These are phyloP conservation scores for Sinocyclocheilus maitianheensis DNA, from an alignment of 2,113 vertebrate species.

Conservation along the genomic window DNA sequence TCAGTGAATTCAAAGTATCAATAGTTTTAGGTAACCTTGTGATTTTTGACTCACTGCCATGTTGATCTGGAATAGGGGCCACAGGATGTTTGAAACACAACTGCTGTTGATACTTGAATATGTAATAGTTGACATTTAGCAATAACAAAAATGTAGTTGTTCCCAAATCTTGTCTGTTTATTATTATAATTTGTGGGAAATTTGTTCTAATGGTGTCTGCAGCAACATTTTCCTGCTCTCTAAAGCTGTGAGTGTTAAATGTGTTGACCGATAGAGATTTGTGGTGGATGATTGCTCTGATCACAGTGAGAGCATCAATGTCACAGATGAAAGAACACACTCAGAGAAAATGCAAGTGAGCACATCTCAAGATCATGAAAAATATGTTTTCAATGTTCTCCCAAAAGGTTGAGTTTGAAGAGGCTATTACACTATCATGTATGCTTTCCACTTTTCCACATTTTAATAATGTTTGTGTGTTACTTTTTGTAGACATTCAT, in stretches of 20 bases:
- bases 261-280: conserved; percentile 13
- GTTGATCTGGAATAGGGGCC: not conserved
- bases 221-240: not conserved
- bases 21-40: not conserved
- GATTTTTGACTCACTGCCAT: not conserved
- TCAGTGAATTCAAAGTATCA: not conserved
- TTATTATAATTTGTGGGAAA: not conserved
- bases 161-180: not conserved
- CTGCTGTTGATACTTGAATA: not conserved
- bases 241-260: conserved; percentile 9
- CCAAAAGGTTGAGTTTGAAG: conserved; percentile 6
- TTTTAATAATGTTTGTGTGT: not conserved
- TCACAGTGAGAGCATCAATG: conserved; percentile 13
- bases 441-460: not conserved
- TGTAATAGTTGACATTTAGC: not conserved
- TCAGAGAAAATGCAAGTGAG: not conserved
- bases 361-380: not conserved
- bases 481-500: not conserved
- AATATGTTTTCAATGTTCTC: not conserved
- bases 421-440: not conserved
- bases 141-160: not conserved
- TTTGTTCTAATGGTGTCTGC: not conserved
- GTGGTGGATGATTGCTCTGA: conserved; percentile 15
- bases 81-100: not conserved
- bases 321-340: conserved; percentile 12